These are phyloP conservation scores for Orchesella flavescens DNA, from an alignment of 2,888 invertebrate species.

Conservation along the genomic window DNA sequence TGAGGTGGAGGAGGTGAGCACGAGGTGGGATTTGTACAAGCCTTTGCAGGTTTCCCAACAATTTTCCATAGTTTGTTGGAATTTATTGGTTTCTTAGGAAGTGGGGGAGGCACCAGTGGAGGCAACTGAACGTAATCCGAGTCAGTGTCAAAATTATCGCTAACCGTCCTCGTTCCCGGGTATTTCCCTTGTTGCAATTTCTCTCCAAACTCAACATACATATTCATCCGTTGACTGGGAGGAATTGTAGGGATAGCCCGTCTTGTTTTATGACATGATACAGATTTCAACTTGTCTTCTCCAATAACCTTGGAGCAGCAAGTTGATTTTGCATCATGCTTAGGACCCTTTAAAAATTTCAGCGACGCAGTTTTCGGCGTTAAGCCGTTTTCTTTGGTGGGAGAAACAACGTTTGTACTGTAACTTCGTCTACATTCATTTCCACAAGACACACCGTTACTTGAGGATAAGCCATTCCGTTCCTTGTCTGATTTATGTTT, in stretches of 20 bases:
- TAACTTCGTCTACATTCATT: constrained; percentile 66
- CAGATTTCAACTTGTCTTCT: constrained; percentile 37
- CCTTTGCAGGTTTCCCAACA: constrained; percentile 61
- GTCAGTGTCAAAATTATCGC: constrained; percentile 89
- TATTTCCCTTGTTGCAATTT: constrained; percentile 70
- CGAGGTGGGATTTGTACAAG: constrained; percentile 43
- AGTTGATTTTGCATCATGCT: constrained; percentile 55
- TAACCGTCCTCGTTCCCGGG: constrained; percentile 77
- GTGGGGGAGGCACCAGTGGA: constrained; percentile 69
- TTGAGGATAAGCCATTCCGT: constrained; percentile 10
- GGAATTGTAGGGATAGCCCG: constrained; percentile 43
- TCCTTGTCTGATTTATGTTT: constrained; percentile 38
- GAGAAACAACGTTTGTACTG: constrained; percentile 61
- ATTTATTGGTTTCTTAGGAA: constrained; percentile 66
- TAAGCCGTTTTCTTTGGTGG: constrained; percentile 66
- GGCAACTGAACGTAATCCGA: constrained; percentile 89
- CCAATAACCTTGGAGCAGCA: constrained; percentile 61
- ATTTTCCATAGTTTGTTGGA: constrained; percentile 70
- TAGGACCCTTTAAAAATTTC: constrained; percentile 67
- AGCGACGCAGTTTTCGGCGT: constrained; percentile 71
- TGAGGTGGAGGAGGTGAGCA: constrained; percentile 53
- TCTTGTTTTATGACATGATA: constrained; percentile 24
- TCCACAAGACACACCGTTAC: constrained; percentile 28
- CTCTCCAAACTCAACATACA: constrained; percentile 71
- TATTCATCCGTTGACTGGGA: constrained; percentile 60